A percentile compares a stretch with the other conserved stretches of the same genome.
Conservation (phyloP, 2,888 invertebrate genomes). For the Allygus modestus region DNA sequence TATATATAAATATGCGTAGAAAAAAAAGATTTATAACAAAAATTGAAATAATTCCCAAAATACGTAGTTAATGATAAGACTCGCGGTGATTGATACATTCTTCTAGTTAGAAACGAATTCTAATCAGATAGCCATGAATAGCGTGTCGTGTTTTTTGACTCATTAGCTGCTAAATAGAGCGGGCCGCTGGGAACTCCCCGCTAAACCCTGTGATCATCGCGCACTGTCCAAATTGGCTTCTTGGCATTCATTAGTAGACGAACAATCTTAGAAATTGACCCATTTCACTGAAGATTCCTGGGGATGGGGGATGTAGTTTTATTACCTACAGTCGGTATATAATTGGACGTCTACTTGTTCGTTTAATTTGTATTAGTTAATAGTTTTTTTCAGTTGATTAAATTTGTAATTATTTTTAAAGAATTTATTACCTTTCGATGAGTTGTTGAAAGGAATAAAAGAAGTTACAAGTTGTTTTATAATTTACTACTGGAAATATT, state of each 20-base stretch:
- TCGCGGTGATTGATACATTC: background rate
- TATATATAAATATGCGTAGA: too few relatives aligned
- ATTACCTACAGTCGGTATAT: too few relatives aligned
- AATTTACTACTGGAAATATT: too few relatives aligned
- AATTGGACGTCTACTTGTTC: too few relatives aligned
- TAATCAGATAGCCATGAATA: background rate
- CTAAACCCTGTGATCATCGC: slow-evolving; percentile 1
- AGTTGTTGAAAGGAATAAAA: too few relatives aligned
- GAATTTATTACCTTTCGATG: too few relatives aligned
- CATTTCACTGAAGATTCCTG: background rate
- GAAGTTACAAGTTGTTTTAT: too few relatives aligned
- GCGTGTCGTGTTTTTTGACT: slow-evolving; percentile 20
- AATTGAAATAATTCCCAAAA: too few relatives aligned
- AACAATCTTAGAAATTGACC: slow-evolving; percentile 37
- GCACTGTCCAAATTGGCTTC: slow-evolving; percentile 17
- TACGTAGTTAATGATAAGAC: background rate
- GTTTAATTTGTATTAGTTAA: too few relatives aligned
- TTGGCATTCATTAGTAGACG: slow-evolving; percentile 29
- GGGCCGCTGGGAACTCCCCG: background rate
- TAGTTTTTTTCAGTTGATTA: too few relatives aligned
- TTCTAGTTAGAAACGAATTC: background rate
- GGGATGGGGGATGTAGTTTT: background rate
- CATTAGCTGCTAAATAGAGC: slow-evolving; percentile 30
- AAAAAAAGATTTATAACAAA: too few relatives aligned
- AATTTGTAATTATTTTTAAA: too few relatives aligned